A percentile compares a stretch with the other conserved stretches of the same genome.
Evolutionary conservation across 1,140 invertebrate genomes (phyloP).

Genomic region (Drosophila paulistorum): DNA sequence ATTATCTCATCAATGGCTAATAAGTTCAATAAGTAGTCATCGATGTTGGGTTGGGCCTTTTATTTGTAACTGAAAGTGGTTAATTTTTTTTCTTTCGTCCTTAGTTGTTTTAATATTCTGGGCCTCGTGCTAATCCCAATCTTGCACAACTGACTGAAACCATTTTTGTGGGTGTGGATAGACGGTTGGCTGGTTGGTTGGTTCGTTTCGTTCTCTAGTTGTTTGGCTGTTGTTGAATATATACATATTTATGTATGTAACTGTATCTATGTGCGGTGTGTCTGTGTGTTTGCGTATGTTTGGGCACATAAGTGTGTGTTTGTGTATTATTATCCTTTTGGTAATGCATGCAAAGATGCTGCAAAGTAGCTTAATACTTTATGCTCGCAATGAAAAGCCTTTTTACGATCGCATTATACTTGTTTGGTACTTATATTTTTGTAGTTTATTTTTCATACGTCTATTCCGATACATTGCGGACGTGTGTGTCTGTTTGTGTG

Average conservation of each 20-base stretch:
- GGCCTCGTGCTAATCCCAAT: no score
- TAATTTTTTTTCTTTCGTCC: no score
- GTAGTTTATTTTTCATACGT: conserved; percentile 48
- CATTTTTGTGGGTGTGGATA: no score
- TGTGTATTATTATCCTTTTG: conserved; percentile 77
- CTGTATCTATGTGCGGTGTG: conserved; percentile 10
- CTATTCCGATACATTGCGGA: conserved; percentile 56
- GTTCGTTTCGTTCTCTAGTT: not conserved
- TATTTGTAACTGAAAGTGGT: no score
- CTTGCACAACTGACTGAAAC: no score
- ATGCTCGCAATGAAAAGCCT: conserved; percentile 80
- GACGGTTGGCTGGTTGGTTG: no score
- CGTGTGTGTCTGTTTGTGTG: conserved; percentile 25
- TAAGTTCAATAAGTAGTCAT: no score
- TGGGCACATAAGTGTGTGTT: conserved; percentile 32
- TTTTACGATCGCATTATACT: conserved; percentile 81
- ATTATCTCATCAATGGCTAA: no score
- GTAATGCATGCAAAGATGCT: conserved; percentile 80
- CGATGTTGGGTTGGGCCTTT: no score
- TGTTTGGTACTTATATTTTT: conserved; percentile 74
- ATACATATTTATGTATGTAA: no score
- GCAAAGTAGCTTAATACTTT: conserved; percentile 82
- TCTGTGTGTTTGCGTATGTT: conserved; percentile 13
- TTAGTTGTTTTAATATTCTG: no score
- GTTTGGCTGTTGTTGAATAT: not conserved